phyloP scores from a whole-genome alignment of 2,888 invertebrate genomes.

The Epinotia demarniana region DNA sequence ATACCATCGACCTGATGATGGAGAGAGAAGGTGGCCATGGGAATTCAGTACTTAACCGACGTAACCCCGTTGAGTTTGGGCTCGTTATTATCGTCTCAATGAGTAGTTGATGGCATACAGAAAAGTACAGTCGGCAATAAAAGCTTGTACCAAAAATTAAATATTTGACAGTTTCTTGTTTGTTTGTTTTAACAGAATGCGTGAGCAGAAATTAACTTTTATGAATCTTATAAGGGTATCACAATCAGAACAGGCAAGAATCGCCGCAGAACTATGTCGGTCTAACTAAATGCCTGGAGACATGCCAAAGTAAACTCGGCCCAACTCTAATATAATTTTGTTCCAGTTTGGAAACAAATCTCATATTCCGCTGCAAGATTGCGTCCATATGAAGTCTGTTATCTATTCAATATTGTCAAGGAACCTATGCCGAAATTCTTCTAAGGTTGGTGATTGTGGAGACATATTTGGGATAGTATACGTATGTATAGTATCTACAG shows the following conservation, averaged over 20 bases:
- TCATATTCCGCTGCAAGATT: slow-evolving; percentile 48
- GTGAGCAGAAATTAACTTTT: slow-evolving; percentile 1
- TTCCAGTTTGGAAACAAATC: slow-evolving; percentile 74
- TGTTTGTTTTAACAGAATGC: not conserved
- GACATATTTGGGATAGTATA: not conserved
- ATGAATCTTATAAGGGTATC: slow-evolving; percentile 23
- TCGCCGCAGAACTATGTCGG: slow-evolving; percentile 49
- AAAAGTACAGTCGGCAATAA: too few relatives aligned
- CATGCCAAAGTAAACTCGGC: slow-evolving; percentile 72
- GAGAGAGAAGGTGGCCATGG: too few relatives aligned
- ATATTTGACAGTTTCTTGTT: too few relatives aligned
- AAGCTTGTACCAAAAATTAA: too few relatives aligned
- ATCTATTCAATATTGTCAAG: slow-evolving; percentile 38
- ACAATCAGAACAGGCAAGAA: slow-evolving; percentile 22
- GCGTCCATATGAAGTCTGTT: slow-evolving; percentile 29
- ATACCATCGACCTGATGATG: too few relatives aligned
- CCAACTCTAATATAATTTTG: slow-evolving; percentile 76
- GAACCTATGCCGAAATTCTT: slow-evolving; percentile 1
- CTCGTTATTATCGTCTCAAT: too few relatives aligned
- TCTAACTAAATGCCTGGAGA: slow-evolving; percentile 67
- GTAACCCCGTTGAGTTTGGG: too few relatives aligned
- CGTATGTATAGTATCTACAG: not conserved
- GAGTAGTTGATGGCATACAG: too few relatives aligned
- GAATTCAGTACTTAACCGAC: too few relatives aligned
- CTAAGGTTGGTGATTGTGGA: slow-evolving; percentile 2